Base-by-base conservation (phyloP, 2,113 vertebrate genomes). In the Asarcornis scutulata region DNA sequence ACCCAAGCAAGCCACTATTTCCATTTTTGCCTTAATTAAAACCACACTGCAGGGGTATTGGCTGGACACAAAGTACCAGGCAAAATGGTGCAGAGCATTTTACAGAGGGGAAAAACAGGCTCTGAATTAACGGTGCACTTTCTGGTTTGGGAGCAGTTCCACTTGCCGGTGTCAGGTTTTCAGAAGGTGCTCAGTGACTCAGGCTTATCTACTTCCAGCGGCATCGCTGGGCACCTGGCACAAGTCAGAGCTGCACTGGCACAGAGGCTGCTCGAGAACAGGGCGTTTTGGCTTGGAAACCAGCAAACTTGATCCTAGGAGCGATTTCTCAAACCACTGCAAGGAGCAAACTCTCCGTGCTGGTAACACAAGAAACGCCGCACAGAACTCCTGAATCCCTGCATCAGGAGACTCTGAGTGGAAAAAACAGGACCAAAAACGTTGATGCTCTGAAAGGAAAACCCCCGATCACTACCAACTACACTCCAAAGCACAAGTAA, bases 11-110 rank as follows among this genome's bases (percentile, higher is more conserved):
- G 71, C 89, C 53, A 66, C 66, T 93, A 89, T 53, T 93, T 76
- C 76, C 75, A 91, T 91, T 96, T 95, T 68, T 85, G 76, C 83
- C 95, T 96, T 96, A 89, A 96, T 86, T 92, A 90, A 86, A 93
- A 69, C 46, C 92, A 32, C 58, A 77, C 87, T 91, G 76, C 69
- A 86, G 75, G 80, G 48, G 38, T 86, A 75, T 68, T 32, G 13
- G 74, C 44, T 95, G 82, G 93, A 58, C 89, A 68, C 0, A 0
- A 77, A 87, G 42, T 78, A 85, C n/a, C 94, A 81, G 86, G 56
- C 86, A 96, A 91, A 67, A 38, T 16, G 44, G 40, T 76, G 67
- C 75, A 58, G 82, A 32, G 74, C 74, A 78, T 93, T 95, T 95
- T 80, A 74, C 6, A 42, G 2, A 29, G 34, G 22, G 31, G 58